Conservation (phyloP, 2,888 invertebrate genomes). For the Stramonita haemastoma region DNA sequence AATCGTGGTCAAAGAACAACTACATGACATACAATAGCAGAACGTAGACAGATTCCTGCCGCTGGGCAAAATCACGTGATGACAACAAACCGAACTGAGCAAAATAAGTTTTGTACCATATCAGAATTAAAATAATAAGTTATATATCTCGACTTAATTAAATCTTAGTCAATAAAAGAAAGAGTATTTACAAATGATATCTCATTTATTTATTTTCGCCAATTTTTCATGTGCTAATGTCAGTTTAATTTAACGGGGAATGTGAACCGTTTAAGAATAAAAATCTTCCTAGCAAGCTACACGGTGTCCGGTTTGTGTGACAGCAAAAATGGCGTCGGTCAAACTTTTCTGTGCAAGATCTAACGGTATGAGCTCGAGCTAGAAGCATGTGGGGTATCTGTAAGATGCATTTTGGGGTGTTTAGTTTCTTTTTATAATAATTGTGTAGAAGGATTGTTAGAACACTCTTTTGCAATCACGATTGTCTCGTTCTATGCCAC, state of each 20-base stretch:
- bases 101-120: background rate
- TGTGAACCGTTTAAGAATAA: background rate
- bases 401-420: background rate
- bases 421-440: background rate
- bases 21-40: slow-evolving; percentile 64
- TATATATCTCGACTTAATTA: background rate
- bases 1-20: background rate
- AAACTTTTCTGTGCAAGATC: slow-evolving; percentile 55
- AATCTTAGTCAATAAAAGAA: background rate
- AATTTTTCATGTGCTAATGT: too few species aligned
- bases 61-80: slow-evolving; percentile 39
- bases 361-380: slow-evolving; percentile 48
- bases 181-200: background rate
- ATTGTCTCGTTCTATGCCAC: too few species aligned
- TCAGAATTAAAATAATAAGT: background rate
- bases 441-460: background rate
- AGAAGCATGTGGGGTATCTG: background rate
- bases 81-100: slow-evolving; percentile 24
- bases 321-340: slow-evolving; percentile 58
- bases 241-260: background rate
- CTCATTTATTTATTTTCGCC: background rate
- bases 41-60: slow-evolving; percentile 58
- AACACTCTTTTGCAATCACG: too few species aligned
- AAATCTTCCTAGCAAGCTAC: too few species aligned
- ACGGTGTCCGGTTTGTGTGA: slow-evolving; percentile 16